Conservation (phyloP, 1,140 invertebrate species). For the Drosophila triauraria region DNA sequence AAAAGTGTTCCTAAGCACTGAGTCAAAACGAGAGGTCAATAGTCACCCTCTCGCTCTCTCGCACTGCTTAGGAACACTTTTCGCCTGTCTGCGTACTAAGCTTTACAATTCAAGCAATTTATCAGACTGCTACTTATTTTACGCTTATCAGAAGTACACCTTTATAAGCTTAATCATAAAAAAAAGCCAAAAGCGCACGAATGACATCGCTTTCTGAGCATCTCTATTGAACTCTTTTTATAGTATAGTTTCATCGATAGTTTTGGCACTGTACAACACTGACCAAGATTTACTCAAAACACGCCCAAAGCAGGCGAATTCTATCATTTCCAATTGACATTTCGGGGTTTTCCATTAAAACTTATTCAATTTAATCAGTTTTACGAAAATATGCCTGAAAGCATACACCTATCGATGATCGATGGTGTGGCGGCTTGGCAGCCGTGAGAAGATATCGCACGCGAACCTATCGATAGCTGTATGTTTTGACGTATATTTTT, state of each 20-base stretch:
- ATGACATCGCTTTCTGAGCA: neutral
- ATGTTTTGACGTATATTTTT: conserved; percentile 41
- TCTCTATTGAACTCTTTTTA: neutral
- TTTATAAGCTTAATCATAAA: too few species aligned
- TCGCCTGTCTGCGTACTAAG: too few species aligned
- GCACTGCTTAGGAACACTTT: too few species aligned
- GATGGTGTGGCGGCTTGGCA: neutral
- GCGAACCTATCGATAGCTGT: conserved; percentile 23
- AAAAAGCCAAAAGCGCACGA: too few species aligned
- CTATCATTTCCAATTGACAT: neutral
- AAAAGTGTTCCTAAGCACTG: too few species aligned
- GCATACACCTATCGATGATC: conserved; percentile 10
- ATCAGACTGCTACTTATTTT: too few species aligned
- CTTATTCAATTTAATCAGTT: neutral
- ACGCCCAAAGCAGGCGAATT: neutral
- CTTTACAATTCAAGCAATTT: too few species aligned
- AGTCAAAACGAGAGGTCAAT: too few species aligned
- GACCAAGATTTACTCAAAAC: neutral
- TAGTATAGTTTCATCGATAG: neutral
- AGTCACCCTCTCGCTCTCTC: too few species aligned
- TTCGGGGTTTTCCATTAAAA: neutral
- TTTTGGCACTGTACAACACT: neutral
- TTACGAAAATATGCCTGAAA: conserved; percentile 3
- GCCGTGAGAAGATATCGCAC: neutral
- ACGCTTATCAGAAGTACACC: too few species aligned